phyloP scores from a whole-genome alignment of 1,140 invertebrate genomes.

The Nasonia vitripennis region DNA sequence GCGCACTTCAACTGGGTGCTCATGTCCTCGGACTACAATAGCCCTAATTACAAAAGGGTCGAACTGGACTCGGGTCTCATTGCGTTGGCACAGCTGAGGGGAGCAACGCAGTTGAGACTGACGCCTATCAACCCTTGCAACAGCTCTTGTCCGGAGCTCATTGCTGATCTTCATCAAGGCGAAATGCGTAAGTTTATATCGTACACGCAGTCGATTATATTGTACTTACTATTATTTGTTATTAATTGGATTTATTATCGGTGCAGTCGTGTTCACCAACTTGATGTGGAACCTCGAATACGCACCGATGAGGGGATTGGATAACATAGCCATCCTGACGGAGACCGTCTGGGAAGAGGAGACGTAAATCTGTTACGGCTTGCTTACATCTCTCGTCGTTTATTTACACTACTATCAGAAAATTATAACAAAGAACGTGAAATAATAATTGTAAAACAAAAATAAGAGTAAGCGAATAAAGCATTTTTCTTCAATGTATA shows the following conservation, averaged over 20 bases:
- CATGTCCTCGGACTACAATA: constrained; percentile 85
- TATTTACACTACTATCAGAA: not conserved
- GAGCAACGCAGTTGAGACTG: constrained; percentile 80
- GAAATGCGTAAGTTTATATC: constrained; percentile 79
- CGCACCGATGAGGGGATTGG: constrained; percentile 79
- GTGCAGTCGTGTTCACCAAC: constrained; percentile 82
- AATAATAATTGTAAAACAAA: constrained; percentile 37
- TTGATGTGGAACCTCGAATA: constrained; percentile 87
- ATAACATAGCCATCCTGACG: constrained; percentile 85
- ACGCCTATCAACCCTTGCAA: constrained; percentile 83
- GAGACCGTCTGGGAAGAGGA: constrained; percentile 83
- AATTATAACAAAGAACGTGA: not conserved
- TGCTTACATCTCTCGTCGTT: not conserved
- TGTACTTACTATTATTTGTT: not conserved
- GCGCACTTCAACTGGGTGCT: constrained; percentile 88
- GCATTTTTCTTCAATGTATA: not conserved
- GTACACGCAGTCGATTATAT: not conserved
- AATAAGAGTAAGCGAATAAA: constrained; percentile 28
- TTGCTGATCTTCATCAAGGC: constrained; percentile 80
- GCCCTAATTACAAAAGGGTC: constrained; percentile 83
- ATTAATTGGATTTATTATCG: constrained; percentile 14
- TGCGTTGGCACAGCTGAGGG: constrained; percentile 84
- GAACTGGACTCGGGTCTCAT: constrained; percentile 82
- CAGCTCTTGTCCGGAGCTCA: constrained; percentile 80
- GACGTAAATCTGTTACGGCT: constrained; percentile 3